Evolutionary conservation across 2,113 vertebrate species (phyloP).

Genomic region (Capra hircus): DNA sequence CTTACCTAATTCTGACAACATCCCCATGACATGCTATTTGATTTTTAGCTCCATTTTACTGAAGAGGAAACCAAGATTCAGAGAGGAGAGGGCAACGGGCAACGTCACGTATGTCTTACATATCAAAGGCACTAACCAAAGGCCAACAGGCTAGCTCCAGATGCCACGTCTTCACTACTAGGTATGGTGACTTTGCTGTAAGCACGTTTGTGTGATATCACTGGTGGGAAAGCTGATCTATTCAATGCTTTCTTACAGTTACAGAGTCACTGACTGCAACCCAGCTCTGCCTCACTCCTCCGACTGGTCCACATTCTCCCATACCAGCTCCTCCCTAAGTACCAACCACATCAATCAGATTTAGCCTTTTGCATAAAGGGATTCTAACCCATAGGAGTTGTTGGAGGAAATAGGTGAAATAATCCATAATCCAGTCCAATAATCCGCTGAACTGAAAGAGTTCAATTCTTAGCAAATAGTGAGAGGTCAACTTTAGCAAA

Average conservation of each 20-base stretch:
- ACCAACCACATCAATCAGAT: not conserved
- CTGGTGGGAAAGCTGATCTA: not conserved
- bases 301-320: no score
- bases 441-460: not conserved
- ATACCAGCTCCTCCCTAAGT: not conserved
- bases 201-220: not conserved
- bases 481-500: not conserved
- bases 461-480: not conserved
- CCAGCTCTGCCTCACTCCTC: not conserved
- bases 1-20: not conserved
- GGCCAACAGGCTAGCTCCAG: no score
- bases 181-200: not conserved
- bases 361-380: not conserved
- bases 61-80: not conserved
- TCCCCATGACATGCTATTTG: not conserved
- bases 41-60: not conserved
- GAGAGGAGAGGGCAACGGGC: not conserved
- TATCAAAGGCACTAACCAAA: not conserved
- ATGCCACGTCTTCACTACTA: accelerated
- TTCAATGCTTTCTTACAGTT: not conserved
- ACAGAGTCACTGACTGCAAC: no score
- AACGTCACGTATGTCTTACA: not conserved
- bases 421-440: not conserved
- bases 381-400: not conserved
- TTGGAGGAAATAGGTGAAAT: not conserved